These are phyloP conservation scores for Ceratitis capitata DNA, from an alignment of 1,140 invertebrate species.

Conservation along the genomic window DNA sequence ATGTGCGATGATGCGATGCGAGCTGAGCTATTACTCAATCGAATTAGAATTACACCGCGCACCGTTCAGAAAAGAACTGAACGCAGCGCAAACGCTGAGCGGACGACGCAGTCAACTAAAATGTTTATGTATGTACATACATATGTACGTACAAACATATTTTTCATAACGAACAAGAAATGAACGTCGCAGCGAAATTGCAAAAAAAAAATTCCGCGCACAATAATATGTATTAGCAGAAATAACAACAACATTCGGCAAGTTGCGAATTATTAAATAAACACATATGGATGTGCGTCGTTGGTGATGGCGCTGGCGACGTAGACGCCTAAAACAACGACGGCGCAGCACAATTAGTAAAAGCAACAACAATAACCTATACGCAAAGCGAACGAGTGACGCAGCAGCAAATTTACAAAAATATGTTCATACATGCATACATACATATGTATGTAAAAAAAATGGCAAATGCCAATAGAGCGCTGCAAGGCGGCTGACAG, in stretches of 20 bases:
- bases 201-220: too few relatives aligned
- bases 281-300: slow-evolving; percentile 40
- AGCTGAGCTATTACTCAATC: slow-evolving; percentile 18
- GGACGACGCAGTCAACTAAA: slow-evolving; percentile 40
- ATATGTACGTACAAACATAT: too few relatives aligned
- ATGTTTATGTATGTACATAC: too few relatives aligned
- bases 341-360: slow-evolving; percentile 35
- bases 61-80: slow-evolving; percentile 62
- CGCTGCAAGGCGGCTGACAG: neutral
- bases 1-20: slow-evolving; percentile 4
- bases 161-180: slow-evolving; percentile 39
- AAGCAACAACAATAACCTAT: slow-evolving; percentile 35
- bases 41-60: slow-evolving; percentile 44
- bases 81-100: slow-evolving; percentile 38
- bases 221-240: neutral
- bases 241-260: neutral
- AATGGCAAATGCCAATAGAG: slow-evolving; percentile 17
- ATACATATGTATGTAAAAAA: too few relatives aligned
- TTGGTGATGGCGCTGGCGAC: neutral
- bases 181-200: neutral
- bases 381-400: neutral
- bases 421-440: too few relatives aligned
- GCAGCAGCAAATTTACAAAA: neutral
- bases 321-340: slow-evolving; percentile 39
- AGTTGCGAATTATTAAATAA: slow-evolving; percentile 26